A percentile compares a stretch with the other conserved stretches of the same genome.
These are phyloP conservation scores for Semicossyphus pulcher DNA, from an alignment of 2,113 vertebrate species.

Conservation along the genomic window DNA sequence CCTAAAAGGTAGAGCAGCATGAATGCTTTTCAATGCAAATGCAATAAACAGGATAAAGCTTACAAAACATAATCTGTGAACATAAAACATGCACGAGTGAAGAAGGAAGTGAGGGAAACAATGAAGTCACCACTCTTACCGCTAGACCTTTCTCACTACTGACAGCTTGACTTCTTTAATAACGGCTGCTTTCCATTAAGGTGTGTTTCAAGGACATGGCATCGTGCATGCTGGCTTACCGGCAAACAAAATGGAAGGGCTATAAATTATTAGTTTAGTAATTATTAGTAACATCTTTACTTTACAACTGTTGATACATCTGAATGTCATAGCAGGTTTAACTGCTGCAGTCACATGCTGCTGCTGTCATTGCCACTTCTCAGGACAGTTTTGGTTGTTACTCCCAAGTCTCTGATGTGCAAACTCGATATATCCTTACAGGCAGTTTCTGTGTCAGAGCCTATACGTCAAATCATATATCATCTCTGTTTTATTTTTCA, in stretches of 20 bases:
- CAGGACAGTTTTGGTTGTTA: neutral
- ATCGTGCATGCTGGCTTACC: neutral
- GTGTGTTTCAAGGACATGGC: neutral
- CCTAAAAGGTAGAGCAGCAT: neutral
- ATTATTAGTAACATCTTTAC: neutral
- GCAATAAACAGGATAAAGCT: neutral
- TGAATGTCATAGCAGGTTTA: conserved; percentile 2
- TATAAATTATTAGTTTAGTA: neutral
- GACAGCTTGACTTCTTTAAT: neutral
- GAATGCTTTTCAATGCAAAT: neutral
- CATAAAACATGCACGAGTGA: neutral
- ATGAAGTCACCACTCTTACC: neutral
- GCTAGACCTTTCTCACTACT: neutral
- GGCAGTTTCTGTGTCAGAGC: neutral
- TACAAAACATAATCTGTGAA: neutral
- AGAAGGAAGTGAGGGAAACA: neutral
- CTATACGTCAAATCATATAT: neutral
- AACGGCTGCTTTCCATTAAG: neutral
- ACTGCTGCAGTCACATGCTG: conserved; percentile 1
- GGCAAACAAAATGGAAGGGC: neutral
- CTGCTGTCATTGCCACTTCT: no score
- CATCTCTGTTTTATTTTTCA: neutral
- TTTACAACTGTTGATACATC: neutral
- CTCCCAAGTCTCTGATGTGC: neutral
- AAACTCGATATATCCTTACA: neutral